Conservation (phyloP, 1,140 invertebrate genomes). For the Bombus waltoni region DNA sequence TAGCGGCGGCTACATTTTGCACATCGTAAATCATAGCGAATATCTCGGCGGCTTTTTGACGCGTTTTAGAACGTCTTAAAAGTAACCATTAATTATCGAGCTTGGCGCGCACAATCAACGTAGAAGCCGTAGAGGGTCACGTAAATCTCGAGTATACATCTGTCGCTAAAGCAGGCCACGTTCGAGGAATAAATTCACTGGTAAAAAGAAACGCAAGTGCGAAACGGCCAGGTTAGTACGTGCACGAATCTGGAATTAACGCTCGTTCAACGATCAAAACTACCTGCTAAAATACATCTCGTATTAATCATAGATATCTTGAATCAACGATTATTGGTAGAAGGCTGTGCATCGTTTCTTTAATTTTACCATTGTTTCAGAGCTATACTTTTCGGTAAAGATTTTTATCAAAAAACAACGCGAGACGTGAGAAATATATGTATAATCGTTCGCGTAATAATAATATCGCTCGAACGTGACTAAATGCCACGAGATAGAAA, state of each 20-base stretch:
- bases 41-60: slow-evolving; percentile 50
- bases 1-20: slow-evolving; percentile 47
- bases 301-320: neutral
- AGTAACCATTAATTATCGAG: slow-evolving; percentile 66
- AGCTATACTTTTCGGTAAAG: no score
- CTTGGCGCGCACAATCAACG: neutral
- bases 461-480: no score
- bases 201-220: slow-evolving; percentile 51
- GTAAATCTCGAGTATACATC: slow-evolving; percentile 65
- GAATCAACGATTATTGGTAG: neutral
- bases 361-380: neutral
- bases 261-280: slow-evolving; percentile 40
- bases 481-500: no score
- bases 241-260: slow-evolving; percentile 53
- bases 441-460: no score
- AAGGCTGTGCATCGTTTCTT: neutral
- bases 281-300: neutral
- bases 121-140: slow-evolving; percentile 14
- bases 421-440: no score
- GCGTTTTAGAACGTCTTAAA: slow-evolving; percentile 62
- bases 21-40: slow-evolving; percentile 59
- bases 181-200: slow-evolving; percentile 64
- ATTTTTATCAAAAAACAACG: no score
- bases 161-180: slow-evolving; percentile 57
- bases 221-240: slow-evolving; percentile 20